Base-by-base conservation (phyloP, 1,140 invertebrate genomes). In the Druon quercuslanigerum region DNA sequence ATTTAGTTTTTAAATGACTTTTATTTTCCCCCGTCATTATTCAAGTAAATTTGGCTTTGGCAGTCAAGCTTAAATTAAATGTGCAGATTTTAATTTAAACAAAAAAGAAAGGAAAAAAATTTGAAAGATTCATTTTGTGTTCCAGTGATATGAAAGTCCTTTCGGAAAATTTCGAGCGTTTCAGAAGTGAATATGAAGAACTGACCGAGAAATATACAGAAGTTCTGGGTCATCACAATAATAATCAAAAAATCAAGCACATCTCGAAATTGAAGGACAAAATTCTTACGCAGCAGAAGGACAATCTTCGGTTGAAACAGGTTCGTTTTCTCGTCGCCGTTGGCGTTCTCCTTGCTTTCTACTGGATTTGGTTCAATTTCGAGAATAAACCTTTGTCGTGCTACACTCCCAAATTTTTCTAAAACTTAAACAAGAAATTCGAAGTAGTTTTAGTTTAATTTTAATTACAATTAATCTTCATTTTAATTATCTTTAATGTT, bases 221-320 rank as follows among this genome's bases (percentile, higher is more conserved):
- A 75, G 84, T 94, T 71, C 84, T 95, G 9, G 94, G 94, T 4
- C 94, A 95, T 82, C 93, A 94, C 75, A 95, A 95, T 84, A 92
- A 93, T 74, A 94, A 93, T 77, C 94, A 95, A 82, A 95, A 94
- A 84, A 94, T 95, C 46, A 94, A 94, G 76, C 93, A 95, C 77
- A 85, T 95, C 12, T 86, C 89, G 5, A 93, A 94, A 79, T 84
- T 95, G 50, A 95, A 95, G 87, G 91, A 92, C 17, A 94, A 94
- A 86, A 92, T 89, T 73, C 92, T 88, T 76, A 50, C 72, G 6
- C 86, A 87, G 50, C 84, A 85, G 46, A 51, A 56, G 9, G 86
- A 87, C 79, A 81, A 84, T 57, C 82, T 87, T 70, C 81, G 88
- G 50, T 80, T 94, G 51, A 92, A 92, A 86, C 90, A 93, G 91